Percentiles rank a stretch among this genome's conserved stretches.
Conservation (phyloP, 2,888 invertebrate genomes). For the Agrilus biguttatus region DNA sequence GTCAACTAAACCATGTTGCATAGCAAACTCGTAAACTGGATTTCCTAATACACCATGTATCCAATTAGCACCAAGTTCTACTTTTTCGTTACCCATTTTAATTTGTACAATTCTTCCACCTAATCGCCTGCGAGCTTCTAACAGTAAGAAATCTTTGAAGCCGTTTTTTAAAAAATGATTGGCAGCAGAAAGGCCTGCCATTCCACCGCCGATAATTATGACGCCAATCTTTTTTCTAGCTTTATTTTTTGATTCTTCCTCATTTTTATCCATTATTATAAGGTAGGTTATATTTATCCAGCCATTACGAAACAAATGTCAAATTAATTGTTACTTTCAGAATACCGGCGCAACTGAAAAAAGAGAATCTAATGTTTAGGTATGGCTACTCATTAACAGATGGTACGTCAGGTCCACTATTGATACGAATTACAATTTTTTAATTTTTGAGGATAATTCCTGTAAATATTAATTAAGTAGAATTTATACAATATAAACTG, state of each 20-base stretch:
- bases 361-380: too few species aligned
- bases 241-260: conserved; percentile 2
- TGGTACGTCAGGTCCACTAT: too few species aligned
- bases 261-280: conserved; percentile 6
- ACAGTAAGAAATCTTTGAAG: conserved; percentile 60
- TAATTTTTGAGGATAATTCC: too few species aligned
- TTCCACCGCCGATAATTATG: conserved; percentile 72
- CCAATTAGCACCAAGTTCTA: conserved; percentile 88
- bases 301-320: too few species aligned
- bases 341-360: too few species aligned
- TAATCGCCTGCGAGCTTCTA: conserved; percentile 67
- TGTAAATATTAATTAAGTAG: too few species aligned
- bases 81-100: conserved; percentile 47
- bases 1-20: conserved; percentile 70
- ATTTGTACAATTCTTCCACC: conserved; percentile 72
- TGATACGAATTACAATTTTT: too few species aligned
- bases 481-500: too few species aligned
- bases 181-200: conserved; percentile 75
- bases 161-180: conserved; percentile 69
- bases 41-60: conserved; percentile 85
- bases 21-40: conserved; percentile 76
- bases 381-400: too few species aligned
- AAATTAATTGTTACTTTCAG: too few species aligned
- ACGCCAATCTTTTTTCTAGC: conserved; percentile 41
- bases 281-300: too few species aligned